Evolutionary conservation across 64 coral and sea anemone species (phyloP).

Genomic region (Montipora sp.): DNA sequence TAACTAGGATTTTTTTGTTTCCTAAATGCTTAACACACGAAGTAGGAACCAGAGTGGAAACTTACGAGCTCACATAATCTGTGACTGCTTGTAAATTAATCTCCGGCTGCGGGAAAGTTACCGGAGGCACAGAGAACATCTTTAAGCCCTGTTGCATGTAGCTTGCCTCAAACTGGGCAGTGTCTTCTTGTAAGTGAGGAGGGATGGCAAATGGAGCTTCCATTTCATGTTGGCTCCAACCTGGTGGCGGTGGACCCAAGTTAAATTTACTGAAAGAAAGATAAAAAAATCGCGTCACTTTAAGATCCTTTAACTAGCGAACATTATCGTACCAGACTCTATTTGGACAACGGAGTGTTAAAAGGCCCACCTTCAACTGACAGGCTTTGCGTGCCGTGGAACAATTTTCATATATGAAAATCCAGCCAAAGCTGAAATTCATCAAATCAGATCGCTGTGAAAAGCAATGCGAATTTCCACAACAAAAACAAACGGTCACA

Average conservation of each 20-base stretch:
- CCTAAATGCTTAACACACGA: too few species aligned
- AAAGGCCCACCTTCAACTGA: too few species aligned
- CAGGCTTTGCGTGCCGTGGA: too few species aligned
- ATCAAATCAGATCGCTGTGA: too few species aligned
- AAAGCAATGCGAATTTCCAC: too few species aligned
- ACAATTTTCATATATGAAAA: too few species aligned
- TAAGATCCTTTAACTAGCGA: too few species aligned
- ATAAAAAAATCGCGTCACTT: background rate
- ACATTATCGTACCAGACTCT: too few species aligned
- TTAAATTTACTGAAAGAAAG: constrained; percentile 37
- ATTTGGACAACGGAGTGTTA: too few species aligned
- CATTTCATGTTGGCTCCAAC: constrained; percentile 64
- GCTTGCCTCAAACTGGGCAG: background rate
- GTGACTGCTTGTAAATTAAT: constrained; percentile 39
- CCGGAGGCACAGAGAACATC: background rate
- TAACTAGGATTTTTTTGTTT: too few species aligned
- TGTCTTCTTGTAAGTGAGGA: constrained; percentile 58
- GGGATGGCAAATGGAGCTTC: constrained; percentile 80
- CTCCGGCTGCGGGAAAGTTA: background rate
- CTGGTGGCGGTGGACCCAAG: constrained; percentile 26
- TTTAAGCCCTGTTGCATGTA: background rate
- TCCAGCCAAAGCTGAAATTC: too few species aligned
- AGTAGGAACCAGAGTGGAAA: background rate
- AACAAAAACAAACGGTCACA: too few species aligned
- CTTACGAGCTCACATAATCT: constrained; percentile 88